These are phyloP conservation scores for Dendroctonus ponderosae DNA, from an alignment of 1,140 invertebrate species.

Conservation along the genomic window DNA sequence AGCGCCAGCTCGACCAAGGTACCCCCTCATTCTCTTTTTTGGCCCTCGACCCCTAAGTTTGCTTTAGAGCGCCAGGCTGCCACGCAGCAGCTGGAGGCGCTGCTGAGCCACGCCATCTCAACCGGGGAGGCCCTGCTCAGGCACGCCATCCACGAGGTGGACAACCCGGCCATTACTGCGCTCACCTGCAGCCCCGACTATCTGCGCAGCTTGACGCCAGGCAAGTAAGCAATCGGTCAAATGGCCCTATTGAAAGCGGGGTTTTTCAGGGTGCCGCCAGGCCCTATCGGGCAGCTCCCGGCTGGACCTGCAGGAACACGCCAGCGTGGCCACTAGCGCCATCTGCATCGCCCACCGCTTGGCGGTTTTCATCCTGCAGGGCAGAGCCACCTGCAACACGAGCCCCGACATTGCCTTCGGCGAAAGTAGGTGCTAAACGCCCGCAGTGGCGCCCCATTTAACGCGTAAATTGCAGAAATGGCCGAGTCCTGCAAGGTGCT, in stretches of 20 bases:
- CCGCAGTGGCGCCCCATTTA: neutral
- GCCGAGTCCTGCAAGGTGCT: slow-evolving; percentile 61
- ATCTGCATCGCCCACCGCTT: slow-evolving; percentile 54
- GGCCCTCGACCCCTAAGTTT: too few species aligned
- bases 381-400: slow-evolving; percentile 69
- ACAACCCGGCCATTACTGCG: slow-evolving; percentile 68
- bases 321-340: slow-evolving; percentile 33
- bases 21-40: neutral
- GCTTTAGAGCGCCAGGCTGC: slow-evolving; percentile 38
- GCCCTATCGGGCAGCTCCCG: slow-evolving; percentile 40
- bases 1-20: slow-evolving; percentile 33
- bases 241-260: too few species aligned
- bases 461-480: slow-evolving; percentile 53
- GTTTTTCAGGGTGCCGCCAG: slow-evolving; percentile 46
- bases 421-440: slow-evolving; percentile 59
- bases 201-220: slow-evolving; percentile 52
- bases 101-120: slow-evolving; percentile 49
- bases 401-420: slow-evolving; percentile 71
- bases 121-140: slow-evolving; percentile 62
- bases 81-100: slow-evolving; percentile 41
- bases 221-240: neutral
- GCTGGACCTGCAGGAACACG: slow-evolving; percentile 32
- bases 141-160: slow-evolving; percentile 63
- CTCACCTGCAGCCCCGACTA: slow-evolving; percentile 71
- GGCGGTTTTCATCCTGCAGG: slow-evolving; percentile 64